Percentiles rank a stretch among this genome's conserved stretches.
phyloP scores from a whole-genome alignment of 2,113 vertebrate species.

The Benitochromis conjunctus region DNA sequence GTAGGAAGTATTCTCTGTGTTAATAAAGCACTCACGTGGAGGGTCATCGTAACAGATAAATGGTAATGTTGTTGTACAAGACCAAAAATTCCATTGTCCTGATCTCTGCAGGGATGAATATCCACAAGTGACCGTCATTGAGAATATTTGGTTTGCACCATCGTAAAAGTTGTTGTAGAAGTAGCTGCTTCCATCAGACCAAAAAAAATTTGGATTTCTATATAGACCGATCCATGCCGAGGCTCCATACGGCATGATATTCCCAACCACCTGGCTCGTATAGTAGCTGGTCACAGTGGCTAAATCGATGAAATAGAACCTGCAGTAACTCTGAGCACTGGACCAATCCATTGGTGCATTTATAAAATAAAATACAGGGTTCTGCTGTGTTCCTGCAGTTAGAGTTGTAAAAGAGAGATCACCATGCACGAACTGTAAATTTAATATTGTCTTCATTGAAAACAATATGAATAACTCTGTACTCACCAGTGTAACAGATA shows the following conservation, averaged over 20 bases:
- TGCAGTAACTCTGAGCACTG: no score
- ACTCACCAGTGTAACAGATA: background rate
- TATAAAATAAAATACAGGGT: no score
- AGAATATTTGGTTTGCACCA: background rate
- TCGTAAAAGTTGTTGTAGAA: background rate
- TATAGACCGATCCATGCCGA: background rate
- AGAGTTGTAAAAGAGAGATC: no score
- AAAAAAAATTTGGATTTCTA: background rate
- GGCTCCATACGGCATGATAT: accelerated
- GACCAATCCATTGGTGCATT: no score
- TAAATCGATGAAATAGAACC: no score
- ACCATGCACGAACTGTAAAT: no score
- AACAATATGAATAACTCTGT: no score
- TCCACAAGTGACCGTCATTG: background rate
- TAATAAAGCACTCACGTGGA: background rate
- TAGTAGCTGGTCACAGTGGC: background rate
- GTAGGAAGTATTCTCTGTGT: background rate
- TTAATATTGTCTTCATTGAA: no score
- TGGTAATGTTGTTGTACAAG: background rate
- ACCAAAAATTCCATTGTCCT: background rate
- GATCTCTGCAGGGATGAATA: background rate
- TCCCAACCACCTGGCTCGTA: background rate
- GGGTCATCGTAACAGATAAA: background rate
- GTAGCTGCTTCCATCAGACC: background rate
- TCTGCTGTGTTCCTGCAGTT: no score